Evolutionary conservation across 1,140 invertebrate species (phyloP).

Genomic region (Dufourea novaeangliae): DNA sequence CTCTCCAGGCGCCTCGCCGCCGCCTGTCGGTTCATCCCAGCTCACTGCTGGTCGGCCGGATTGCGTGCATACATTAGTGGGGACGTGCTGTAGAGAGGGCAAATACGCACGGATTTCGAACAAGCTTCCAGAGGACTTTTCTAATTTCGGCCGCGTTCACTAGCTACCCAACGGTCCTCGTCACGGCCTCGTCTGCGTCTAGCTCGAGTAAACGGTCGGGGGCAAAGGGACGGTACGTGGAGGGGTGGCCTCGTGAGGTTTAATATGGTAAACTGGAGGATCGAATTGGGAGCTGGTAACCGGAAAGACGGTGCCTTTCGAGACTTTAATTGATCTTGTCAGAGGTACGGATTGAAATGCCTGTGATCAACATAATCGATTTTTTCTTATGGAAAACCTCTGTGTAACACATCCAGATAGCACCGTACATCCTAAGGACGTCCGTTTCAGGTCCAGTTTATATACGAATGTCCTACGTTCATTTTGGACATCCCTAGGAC

Average conservation of each 20-base stretch:
- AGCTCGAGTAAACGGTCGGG: neutral
- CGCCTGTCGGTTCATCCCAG: conserved; percentile 11
- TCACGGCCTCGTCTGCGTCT: too few relatives aligned
- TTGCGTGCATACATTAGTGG: conserved; percentile 66
- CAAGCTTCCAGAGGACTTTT: conserved; percentile 26
- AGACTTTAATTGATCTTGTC: too few relatives aligned
- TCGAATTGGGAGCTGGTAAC: neutral
- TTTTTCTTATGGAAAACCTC: too few relatives aligned
- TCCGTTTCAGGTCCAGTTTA: too few relatives aligned
- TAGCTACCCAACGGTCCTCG: neutral
- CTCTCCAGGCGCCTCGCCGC: conserved; percentile 18
- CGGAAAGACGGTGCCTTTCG: neutral
- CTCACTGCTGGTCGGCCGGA: conserved; percentile 31
- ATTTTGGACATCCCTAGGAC: too few relatives aligned
- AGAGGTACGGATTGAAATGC: too few relatives aligned
- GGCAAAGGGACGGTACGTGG: too few relatives aligned
- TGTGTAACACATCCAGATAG: too few relatives aligned
- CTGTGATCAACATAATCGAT: too few relatives aligned
- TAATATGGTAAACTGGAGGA: conserved; percentile 5
- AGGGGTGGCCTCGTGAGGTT: neutral
- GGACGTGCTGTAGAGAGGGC: conserved; percentile 46
- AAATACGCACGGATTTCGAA: conserved; percentile 46
- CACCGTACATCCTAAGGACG: too few relatives aligned
- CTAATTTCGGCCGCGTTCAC: conserved; percentile 15
- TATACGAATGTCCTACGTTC: too few relatives aligned